Conservation (phyloP, 2,113 vertebrate genomes). For the Drymodes brunneopygia region DNA sequence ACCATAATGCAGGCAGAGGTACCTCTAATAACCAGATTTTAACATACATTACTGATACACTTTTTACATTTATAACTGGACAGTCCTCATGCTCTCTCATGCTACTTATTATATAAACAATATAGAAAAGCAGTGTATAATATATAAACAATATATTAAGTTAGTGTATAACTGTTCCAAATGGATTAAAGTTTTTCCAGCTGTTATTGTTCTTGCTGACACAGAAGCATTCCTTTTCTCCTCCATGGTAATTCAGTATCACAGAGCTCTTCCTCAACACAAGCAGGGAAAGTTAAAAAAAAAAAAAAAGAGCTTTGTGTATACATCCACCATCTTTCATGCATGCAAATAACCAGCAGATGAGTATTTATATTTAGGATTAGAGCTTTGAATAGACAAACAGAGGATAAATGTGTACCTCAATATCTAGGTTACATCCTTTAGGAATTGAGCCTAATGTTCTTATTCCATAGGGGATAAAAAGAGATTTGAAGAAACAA, state of each 20-base stretch:
- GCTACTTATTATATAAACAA: background rate
- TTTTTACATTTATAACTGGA: background rate
- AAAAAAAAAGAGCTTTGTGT: background rate
- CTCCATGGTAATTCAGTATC: background rate
- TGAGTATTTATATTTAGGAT: slow-evolving; percentile 27
- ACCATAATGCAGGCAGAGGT: background rate
- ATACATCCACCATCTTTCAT: background rate
- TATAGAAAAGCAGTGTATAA: background rate
- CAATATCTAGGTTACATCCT: background rate
- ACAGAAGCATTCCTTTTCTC: background rate
- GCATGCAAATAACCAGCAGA: background rate
- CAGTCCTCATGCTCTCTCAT: background rate
- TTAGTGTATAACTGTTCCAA: background rate
- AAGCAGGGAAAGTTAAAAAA: background rate
- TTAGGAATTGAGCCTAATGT: background rate
- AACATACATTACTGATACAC: background rate
- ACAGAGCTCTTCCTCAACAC: background rate
- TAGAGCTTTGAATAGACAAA: slow-evolving; percentile 5
- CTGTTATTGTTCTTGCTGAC: background rate
- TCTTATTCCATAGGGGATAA: background rate
- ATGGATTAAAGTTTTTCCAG: background rate
- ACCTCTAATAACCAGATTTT: background rate
- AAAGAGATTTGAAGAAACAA: background rate
- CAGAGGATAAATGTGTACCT: background rate
- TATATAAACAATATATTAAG: background rate